These are phyloP conservation scores for Notoglanidium macrostoma DNA, from an alignment of 2,797 vertebrate species.

Conservation along the genomic window DNA sequence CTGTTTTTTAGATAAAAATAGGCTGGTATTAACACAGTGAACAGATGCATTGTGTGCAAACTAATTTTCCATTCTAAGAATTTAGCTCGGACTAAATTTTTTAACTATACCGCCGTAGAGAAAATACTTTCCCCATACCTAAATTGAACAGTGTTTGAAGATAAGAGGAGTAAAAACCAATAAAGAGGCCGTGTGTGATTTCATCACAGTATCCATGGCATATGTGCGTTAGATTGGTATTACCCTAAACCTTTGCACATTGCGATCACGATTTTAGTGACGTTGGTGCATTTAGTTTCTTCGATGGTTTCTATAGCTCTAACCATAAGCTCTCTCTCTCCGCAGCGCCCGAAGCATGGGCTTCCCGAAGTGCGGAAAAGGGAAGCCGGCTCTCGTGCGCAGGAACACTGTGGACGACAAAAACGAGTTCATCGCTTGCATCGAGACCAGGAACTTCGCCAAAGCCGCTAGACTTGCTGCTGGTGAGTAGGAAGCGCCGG, in stretches of 20 bases:
- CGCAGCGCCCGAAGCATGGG: constrained; percentile 72
- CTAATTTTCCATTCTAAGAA: neutral
- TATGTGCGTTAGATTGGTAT: neutral
- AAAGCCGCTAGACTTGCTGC: constrained; percentile 95
- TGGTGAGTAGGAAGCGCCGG: constrained; percentile 72
- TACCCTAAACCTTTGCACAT: neutral
- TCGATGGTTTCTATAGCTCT: neutral
- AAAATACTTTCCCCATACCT: neutral
- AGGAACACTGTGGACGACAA: constrained; percentile 94
- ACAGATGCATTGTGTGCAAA: neutral
- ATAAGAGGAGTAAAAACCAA: neutral
- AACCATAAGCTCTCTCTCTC: constrained; percentile 8
- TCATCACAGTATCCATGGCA: neutral
- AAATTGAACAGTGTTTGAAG: neutral
- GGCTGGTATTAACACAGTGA: neutral
- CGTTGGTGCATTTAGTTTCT: neutral
- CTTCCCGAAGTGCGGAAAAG: constrained; percentile 91
- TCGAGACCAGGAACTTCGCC: constrained; percentile 95
- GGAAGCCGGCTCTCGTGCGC: constrained; percentile 92
- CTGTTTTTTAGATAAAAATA: neutral
- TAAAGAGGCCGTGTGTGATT: neutral
- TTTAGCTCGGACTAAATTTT: neutral
- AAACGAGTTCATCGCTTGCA: constrained; percentile 93
- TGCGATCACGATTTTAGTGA: neutral
- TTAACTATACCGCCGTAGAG: too few species aligned